Conservation (phyloP, 2,888 invertebrate species). For the Stramonita haemastoma region DNA sequence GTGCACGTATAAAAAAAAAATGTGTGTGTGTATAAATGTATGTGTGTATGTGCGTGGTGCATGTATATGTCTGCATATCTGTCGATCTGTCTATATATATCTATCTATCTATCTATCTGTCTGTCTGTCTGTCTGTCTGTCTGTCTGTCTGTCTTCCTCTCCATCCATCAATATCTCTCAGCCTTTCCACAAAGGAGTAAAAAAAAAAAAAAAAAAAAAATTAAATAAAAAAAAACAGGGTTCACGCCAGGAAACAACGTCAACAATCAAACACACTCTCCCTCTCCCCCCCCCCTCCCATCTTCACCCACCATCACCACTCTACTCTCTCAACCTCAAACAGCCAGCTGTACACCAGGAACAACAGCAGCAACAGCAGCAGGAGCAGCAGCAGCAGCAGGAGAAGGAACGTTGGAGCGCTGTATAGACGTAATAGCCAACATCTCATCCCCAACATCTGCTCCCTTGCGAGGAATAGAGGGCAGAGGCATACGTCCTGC, state of each 20-base stretch:
- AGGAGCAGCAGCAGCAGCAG: too few species aligned
- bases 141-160: background rate
- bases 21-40: too few species aligned
- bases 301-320: too few species aligned
- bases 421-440: conserved; percentile 23
- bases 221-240: too few species aligned
- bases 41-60: background rate
- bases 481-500: background rate
- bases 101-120: background rate
- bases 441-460: background rate
- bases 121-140: background rate
- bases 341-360: background rate
- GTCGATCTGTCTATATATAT: background rate
- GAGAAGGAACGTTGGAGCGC: background rate
- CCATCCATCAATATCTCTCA: background rate
- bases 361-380: too few species aligned
- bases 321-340: background rate
- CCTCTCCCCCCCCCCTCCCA: too few species aligned
- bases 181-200: too few species aligned
- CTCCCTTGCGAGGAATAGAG: background rate
- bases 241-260: too few species aligned
- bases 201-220: too few species aligned
- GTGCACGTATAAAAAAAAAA: background rate
- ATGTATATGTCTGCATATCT: background rate
- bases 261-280: too few species aligned